These are phyloP conservation scores for Gymnocephalus cernua DNA, from an alignment of 2,113 vertebrate genomes.

Conservation along the genomic window DNA sequence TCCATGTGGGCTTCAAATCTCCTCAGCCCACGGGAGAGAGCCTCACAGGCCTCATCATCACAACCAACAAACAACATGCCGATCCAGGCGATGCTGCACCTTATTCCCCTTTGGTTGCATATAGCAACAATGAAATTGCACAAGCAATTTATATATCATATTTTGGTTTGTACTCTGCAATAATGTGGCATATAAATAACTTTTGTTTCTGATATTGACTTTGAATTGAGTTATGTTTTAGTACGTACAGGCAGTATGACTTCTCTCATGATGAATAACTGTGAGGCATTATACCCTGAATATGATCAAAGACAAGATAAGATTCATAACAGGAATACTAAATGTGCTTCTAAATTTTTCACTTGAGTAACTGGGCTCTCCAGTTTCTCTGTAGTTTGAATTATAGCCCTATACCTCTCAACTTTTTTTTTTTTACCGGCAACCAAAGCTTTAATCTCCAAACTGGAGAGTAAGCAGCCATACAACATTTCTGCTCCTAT, in stretches of 20 bases:
- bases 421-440: conserved; percentile 60
- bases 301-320: conserved; percentile 11
- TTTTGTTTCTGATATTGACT: neutral
- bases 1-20: conserved; percentile 42
- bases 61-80: conserved; percentile 65
- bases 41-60: conserved; percentile 69
- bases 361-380: conserved; percentile 1
- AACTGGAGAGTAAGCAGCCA: conserved; percentile 71
- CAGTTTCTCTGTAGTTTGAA: conserved; percentile 28
- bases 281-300: neutral
- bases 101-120: conserved; percentile 20
- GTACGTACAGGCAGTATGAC: neutral
- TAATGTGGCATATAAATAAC: neutral
- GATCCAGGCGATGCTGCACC: conserved; percentile 7
- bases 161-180: neutral
- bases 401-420: conserved; percentile 29
- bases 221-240: neutral
- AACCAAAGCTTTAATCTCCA: conserved; percentile 74
- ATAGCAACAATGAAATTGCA: conserved; percentile 17
- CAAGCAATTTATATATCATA: neutral
- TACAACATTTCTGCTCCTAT: conserved; percentile 47
- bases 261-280: neutral
- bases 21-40: conserved; percentile 34
- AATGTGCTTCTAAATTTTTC: conserved; percentile 8
- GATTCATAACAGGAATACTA: neutral